Conservation (phyloP, 2,113 vertebrate species). For the Pogona vitticeps region DNA sequence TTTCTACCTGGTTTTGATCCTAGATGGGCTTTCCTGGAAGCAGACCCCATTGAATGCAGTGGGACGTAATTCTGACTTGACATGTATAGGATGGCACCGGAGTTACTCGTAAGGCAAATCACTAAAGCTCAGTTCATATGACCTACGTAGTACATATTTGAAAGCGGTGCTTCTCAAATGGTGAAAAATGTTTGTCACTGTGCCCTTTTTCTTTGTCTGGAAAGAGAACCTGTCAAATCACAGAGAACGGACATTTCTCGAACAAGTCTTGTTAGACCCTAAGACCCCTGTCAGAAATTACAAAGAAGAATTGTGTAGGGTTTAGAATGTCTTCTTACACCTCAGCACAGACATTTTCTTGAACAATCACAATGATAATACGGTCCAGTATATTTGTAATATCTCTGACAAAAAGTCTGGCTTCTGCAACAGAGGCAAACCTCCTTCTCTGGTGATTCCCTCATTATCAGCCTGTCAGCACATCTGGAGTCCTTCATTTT, state of each 20-base stretch:
- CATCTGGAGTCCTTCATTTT: not conserved
- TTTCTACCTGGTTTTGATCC: no score
- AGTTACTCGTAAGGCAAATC: not conserved
- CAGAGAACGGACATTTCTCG: no score
- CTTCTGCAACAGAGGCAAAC: not conserved
- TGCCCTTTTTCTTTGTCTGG: no score
- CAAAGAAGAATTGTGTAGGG: not conserved
- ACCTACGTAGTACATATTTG: no score
- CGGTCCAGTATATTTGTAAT: not conserved
- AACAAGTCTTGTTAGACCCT: no score
- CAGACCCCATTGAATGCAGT: no score
- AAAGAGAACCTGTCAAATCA: no score
- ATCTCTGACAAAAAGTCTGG: not conserved
- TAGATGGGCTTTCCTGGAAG: no score
- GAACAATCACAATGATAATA: not conserved
- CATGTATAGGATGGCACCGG: no score
- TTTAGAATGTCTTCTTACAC: not conserved
- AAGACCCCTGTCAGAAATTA: not conserved
- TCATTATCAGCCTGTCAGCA: not conserved
- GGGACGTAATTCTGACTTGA: no score
- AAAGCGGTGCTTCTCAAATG: no score
- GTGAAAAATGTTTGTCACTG: no score
- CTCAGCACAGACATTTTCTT: not conserved
- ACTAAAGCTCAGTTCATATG: not conserved
- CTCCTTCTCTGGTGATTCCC: not conserved